Evolutionary conservation across 2,797 vertebrate genomes (phyloP).

Genomic region (Takifugu ocellatus): DNA sequence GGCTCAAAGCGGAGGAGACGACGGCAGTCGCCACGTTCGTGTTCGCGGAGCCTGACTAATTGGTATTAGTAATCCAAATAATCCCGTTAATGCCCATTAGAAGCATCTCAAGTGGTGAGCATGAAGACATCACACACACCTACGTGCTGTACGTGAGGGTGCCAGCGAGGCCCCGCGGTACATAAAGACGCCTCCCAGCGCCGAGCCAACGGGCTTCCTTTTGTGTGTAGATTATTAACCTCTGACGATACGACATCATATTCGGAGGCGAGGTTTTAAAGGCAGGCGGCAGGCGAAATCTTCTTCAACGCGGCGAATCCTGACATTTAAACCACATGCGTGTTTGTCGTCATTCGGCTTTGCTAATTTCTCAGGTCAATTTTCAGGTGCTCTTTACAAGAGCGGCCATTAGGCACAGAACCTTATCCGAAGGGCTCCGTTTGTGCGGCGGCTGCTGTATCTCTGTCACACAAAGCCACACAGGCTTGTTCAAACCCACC

Average conservation of each 20-base stretch:
- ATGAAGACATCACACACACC: slow-evolving; percentile 77
- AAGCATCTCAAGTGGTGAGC: slow-evolving; percentile 70
- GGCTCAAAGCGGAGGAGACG: slow-evolving; percentile 56
- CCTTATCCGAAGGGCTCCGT: slow-evolving; percentile 44
- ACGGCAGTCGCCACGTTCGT: slow-evolving; percentile 59
- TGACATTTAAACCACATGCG: slow-evolving; percentile 36
- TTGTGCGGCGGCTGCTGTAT: slow-evolving; percentile 26
- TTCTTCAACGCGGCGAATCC: neutral
- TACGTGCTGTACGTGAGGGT: slow-evolving; percentile 55
- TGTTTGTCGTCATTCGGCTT: slow-evolving; percentile 29
- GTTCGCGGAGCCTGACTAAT: slow-evolving; percentile 68
- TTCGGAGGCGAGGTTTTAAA: slow-evolving; percentile 5
- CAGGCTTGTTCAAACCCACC: slow-evolving; percentile 54
- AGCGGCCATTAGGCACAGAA: slow-evolving; percentile 49
- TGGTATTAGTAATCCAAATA: slow-evolving; percentile 81
- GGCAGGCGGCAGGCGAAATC: slow-evolving; percentile 27
- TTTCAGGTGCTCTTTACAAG: slow-evolving; percentile 40
- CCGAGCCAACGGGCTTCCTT: slow-evolving; percentile 43
- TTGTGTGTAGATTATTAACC: slow-evolving; percentile 39
- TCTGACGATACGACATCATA: slow-evolving; percentile 10
- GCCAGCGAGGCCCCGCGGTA: slow-evolving; percentile 27
- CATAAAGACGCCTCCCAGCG: slow-evolving; percentile 38
- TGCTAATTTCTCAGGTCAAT: slow-evolving; percentile 25
- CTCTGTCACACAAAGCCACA: slow-evolving; percentile 41
- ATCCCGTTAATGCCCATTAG: slow-evolving; percentile 80